Percentiles rank a stretch among this genome's conserved stretches.
These are phyloP conservation scores for Stenolophus ochropezus DNA, from an alignment of 2,888 invertebrate species.

Conservation along the genomic window DNA sequence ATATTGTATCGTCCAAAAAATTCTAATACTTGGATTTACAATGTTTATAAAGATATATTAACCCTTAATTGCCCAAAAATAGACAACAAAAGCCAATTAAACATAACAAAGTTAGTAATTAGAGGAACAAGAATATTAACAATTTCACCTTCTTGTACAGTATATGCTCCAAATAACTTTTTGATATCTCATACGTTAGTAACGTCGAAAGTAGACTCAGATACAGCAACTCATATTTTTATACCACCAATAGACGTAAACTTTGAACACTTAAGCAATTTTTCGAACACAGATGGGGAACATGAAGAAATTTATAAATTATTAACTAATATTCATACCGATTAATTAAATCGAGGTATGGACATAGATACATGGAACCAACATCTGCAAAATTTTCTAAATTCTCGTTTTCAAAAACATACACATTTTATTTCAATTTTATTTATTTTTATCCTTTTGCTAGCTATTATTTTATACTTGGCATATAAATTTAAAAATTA, in stretches of 20 bases:
- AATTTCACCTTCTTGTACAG: not conserved
- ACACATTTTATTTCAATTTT: not conserved
- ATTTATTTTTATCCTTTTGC: not conserved
- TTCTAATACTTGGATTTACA: not conserved
- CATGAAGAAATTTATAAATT: not conserved
- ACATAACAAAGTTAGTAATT: not conserved
- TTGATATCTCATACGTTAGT: not conserved
- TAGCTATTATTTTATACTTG: not conserved
- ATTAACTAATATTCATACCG: not conserved
- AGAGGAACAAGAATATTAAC: slow-evolving; percentile 18
- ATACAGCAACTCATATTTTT: not conserved
- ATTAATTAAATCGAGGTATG: not conserved
- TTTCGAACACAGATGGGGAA: not conserved
- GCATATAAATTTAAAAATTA: not conserved
- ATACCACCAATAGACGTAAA: slow-evolving; percentile 4
- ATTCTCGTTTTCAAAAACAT: not conserved
- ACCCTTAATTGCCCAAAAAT: not conserved
- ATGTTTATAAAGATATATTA: not conserved
- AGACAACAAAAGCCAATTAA: not conserved
- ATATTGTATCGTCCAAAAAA: not conserved
- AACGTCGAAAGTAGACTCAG: not conserved
- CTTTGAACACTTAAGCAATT: not conserved
- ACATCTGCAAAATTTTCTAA: not conserved
- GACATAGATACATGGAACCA: not conserved
- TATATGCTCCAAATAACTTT: slow-evolving; percentile 1